Base-by-base conservation (phyloP, 2,888 invertebrate genomes). In the Drosophila ezoana region DNA sequence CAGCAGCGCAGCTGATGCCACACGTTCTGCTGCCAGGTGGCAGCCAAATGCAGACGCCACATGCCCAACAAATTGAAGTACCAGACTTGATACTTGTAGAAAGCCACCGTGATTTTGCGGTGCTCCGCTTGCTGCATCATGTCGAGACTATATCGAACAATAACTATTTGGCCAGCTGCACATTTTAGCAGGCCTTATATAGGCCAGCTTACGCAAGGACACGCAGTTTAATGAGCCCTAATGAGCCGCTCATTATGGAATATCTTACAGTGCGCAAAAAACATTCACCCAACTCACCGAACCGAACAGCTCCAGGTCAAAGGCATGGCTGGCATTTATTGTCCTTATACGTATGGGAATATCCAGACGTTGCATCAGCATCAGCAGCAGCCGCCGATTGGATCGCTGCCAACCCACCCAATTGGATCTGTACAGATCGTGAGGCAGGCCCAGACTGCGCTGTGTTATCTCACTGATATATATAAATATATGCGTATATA, bases 261-360 rank as follows among this genome's bases (percentile, higher is more conserved):
- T 40, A 45, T 16, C 47, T 13, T 62, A 64, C 88, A 81, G 45
- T 72, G 74, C 5, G 41, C 16, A 16, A 66, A 79, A 69, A 23
- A 3, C 11, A 8, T 0, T 1, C 18, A 18, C 1, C 1, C 4
- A 16, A 76, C 90, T 71, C 57, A 90, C 90, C 66, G 90, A 75
- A 47, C 77, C 69, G 35, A 90, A 90, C 5, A 89, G 56, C 10
- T 61, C 65, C 59, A 90, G 52, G 51, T 87, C 70, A 3, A 90
- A 89, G 6, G 54, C 56, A 4, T 73, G 79, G 28, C 73, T 87
- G 2, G 72, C 68, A 53, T 87, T 82, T 11, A 90, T 14, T 0
- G 89, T 77, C 53, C 76, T 81, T 0, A 90, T 76, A 35, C 62
- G 45, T 8, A 90, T 70, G 3, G 72, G 61, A 1, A 23, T 33